Percentiles rank a stretch among this genome's conserved stretches.
These are phyloP conservation scores for Agapornis roseicollis DNA, from an alignment of 2,113 vertebrate genomes.

Conservation along the genomic window DNA sequence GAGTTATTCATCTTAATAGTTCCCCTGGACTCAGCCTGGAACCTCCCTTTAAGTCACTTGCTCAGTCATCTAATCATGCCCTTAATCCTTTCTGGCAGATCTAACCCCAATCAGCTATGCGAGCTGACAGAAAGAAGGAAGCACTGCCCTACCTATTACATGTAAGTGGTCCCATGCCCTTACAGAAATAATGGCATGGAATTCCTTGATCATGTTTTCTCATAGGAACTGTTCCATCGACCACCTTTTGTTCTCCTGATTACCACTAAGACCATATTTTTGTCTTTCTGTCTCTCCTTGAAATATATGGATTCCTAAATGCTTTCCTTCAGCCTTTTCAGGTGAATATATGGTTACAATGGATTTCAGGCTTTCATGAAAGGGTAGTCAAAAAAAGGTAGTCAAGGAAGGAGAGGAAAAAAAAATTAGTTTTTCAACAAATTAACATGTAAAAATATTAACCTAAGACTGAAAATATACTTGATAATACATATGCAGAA, in stretches of 20 bases:
- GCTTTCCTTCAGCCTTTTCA: neutral
- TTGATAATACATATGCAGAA: neutral
- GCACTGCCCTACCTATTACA: neutral
- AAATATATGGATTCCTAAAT: neutral
- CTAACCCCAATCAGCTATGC: neutral
- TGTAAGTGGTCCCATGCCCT: neutral
- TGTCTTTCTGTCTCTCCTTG: neutral
- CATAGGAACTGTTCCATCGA: neutral
- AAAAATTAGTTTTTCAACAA: neutral
- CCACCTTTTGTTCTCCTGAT: neutral
- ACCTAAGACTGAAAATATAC: neutral
- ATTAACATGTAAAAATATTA: neutral
- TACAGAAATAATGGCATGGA: neutral
- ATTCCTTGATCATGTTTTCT: conserved; percentile 6
- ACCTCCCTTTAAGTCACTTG: conserved; percentile 61
- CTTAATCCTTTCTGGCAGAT: conserved; percentile 47
- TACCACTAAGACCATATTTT: neutral
- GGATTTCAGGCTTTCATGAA: neutral
- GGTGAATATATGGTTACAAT: neutral
- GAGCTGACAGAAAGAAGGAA: neutral
- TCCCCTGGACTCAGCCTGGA: conserved; percentile 16
- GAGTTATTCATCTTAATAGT: neutral
- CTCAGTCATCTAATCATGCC: conserved; percentile 59
- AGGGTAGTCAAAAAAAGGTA: neutral
- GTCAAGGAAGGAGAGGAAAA: neutral